Evolutionary conservation across 2,888 invertebrate species (phyloP).

Genomic region (Amorpha juglandis): DNA sequence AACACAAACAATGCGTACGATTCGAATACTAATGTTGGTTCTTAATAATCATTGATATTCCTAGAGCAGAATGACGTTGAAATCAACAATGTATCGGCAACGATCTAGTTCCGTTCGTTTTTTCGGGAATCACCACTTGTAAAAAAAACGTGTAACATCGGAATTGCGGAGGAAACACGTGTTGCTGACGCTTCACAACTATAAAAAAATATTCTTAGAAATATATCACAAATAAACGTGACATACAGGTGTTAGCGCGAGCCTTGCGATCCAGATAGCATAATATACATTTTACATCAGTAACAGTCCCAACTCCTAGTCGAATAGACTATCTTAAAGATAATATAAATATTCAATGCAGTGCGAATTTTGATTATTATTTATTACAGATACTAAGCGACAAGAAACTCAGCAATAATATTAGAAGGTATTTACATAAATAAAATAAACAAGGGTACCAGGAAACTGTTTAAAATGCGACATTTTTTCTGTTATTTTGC

Average conservation of each 20-base stretch:
- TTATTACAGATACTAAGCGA: not conserved
- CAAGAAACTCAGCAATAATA: not conserved
- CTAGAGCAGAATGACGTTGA: conserved; percentile 42
- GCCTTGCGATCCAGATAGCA: not conserved
- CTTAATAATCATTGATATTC: conserved; percentile 1
- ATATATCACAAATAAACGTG: conserved; percentile 13
- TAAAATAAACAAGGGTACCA: not conserved
- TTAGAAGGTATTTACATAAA: not conserved
- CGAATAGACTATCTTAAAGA: no score
- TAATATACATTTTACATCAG: no score
- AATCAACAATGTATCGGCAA: conserved; percentile 48
- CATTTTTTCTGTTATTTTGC: not conserved
- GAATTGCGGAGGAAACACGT: conserved; percentile 43
- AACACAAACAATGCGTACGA: not conserved
- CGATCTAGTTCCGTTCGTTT: conserved; percentile 51
- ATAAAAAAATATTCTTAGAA: not conserved
- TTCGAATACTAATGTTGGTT: not conserved
- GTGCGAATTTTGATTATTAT: not conserved
- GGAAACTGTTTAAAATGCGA: not conserved
- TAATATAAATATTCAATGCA: no score
- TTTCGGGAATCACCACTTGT: conserved; percentile 47
- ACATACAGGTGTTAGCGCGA: not conserved
- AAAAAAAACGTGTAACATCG: conserved; percentile 28
- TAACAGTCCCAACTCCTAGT: no score
- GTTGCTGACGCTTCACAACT: conserved; percentile 28